Conservation (phyloP, 2,797 vertebrate species). For the Acanthopagrus latus region DNA sequence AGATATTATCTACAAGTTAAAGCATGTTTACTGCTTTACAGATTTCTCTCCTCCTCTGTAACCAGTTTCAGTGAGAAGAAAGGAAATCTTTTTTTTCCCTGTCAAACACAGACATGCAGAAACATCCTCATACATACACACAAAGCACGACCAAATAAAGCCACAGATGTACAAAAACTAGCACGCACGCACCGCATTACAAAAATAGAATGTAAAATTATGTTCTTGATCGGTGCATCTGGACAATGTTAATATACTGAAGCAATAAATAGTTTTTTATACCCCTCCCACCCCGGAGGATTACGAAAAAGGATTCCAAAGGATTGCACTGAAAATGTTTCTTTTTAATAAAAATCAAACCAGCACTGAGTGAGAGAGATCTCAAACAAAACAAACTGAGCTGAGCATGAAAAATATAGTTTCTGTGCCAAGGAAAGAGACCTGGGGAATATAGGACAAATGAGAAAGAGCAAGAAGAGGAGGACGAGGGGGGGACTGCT, state of each 20-base stretch:
- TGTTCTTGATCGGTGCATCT: slow-evolving; percentile 69
- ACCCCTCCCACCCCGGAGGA: slow-evolving; percentile 58
- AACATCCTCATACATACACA: slow-evolving; percentile 51
- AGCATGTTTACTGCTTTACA: slow-evolving; percentile 34
- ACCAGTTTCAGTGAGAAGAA: slow-evolving; percentile 40
- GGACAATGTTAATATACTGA: slow-evolving; percentile 72
- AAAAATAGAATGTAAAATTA: slow-evolving; percentile 66
- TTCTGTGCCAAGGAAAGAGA: slow-evolving; percentile 67
- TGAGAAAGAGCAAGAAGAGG: slow-evolving; percentile 46
- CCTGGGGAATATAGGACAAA: slow-evolving; percentile 73
- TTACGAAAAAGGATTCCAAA: slow-evolving; percentile 67
- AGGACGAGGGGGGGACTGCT: slow-evolving; percentile 22
- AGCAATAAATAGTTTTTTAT: slow-evolving; percentile 67
- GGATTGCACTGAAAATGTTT: slow-evolving; percentile 71
- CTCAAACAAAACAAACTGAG: slow-evolving; percentile 74
- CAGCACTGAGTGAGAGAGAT: slow-evolving; percentile 58
- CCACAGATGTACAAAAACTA: slow-evolving; percentile 46
- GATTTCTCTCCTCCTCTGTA: slow-evolving; percentile 1
- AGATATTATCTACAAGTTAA: slow-evolving; percentile 57
- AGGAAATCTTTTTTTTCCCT: slow-evolving; percentile 39
- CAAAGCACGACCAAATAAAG: slow-evolving; percentile 32
- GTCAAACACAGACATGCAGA: slow-evolving; percentile 49
- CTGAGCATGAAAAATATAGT: slow-evolving; percentile 63
- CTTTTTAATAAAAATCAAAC: slow-evolving; percentile 77
- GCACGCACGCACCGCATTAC: slow-evolving; percentile 30